Conservation (phyloP, 2,797 vertebrate species). For the Lepus oiostolus region DNA sequence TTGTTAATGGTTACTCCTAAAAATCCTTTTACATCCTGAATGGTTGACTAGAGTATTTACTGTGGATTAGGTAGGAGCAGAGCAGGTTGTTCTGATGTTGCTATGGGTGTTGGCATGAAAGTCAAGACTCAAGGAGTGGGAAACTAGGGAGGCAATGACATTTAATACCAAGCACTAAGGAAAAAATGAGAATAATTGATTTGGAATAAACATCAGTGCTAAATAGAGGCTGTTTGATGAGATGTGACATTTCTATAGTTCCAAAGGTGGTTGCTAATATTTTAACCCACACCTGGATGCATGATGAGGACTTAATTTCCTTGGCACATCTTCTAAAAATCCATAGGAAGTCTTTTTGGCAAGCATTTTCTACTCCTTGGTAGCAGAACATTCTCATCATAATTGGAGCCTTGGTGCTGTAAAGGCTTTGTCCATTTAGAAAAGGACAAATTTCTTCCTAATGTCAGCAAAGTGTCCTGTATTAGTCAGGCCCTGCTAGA, state of each 20-base stretch:
- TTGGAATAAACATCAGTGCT: neutral
- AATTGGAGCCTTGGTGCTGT: neutral
- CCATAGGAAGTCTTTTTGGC: neutral
- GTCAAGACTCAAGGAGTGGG: neutral
- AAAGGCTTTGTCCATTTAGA: neutral
- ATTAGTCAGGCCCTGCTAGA: no score
- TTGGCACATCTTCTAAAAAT: neutral
- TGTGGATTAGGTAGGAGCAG: neutral
- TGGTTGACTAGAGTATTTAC: neutral
- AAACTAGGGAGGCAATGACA: neutral
- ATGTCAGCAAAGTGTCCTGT: neutral
- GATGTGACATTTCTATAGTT: neutral
- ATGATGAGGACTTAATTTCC: neutral
- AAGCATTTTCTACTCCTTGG: neutral
- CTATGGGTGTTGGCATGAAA: neutral
- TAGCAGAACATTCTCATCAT: neutral
- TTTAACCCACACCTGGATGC: neutral
- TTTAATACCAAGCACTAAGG: neutral
- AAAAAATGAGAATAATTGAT: neutral
- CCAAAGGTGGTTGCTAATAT: neutral
- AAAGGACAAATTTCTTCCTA: neutral
- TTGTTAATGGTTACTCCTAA: neutral
- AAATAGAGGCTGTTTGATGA: constrained; percentile 8
- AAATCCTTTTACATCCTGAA: neutral
- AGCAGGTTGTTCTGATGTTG: neutral